These are phyloP conservation scores for Nerophis ophidion DNA, from an alignment of 2,113 vertebrate species.

Conservation along the genomic window DNA sequence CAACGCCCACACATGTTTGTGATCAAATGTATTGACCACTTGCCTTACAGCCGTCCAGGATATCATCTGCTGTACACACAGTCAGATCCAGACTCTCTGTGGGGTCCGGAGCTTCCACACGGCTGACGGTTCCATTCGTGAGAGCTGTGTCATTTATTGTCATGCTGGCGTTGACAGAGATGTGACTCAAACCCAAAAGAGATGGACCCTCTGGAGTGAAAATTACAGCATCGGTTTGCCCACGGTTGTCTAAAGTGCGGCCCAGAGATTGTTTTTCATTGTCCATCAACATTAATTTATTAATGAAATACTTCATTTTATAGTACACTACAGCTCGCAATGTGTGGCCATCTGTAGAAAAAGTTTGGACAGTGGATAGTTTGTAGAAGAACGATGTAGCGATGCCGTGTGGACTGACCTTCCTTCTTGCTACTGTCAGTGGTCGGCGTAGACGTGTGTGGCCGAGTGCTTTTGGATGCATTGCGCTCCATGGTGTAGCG, in stretches of 20 bases:
- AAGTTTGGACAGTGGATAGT: no score
- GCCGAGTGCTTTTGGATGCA: conserved; percentile 49
- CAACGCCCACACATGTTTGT: background rate
- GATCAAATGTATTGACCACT: conserved; percentile 8
- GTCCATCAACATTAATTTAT: background rate
- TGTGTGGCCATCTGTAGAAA: no score
- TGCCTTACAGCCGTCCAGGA: conserved; percentile 94
- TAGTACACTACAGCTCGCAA: no score
- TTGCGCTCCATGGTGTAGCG: conserved; percentile 75
- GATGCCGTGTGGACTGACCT: conserved; percentile 60
- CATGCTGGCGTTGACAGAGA: conserved; percentile 81
- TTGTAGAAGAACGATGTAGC: no score
- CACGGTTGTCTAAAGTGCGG: background rate
- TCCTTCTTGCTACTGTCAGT: conserved; percentile 62
- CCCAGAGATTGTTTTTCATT: no score
- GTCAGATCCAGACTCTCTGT: conserved; percentile 82
- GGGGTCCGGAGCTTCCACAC: conserved; percentile 76
- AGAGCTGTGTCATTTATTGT: conserved; percentile 79
- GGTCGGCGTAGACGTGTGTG: conserved; percentile 87
- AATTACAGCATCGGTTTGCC: conserved; percentile 1
- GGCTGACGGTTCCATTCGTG: conserved; percentile 70
- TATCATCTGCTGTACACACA: conserved; percentile 79
- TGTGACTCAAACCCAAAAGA: conserved; percentile 87
- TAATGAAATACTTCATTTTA: background rate
- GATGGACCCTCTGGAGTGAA: conserved; percentile 50